phyloP scores from a whole-genome alignment of 23 tunicate genomes.

The Ascidia mentula region DNA sequence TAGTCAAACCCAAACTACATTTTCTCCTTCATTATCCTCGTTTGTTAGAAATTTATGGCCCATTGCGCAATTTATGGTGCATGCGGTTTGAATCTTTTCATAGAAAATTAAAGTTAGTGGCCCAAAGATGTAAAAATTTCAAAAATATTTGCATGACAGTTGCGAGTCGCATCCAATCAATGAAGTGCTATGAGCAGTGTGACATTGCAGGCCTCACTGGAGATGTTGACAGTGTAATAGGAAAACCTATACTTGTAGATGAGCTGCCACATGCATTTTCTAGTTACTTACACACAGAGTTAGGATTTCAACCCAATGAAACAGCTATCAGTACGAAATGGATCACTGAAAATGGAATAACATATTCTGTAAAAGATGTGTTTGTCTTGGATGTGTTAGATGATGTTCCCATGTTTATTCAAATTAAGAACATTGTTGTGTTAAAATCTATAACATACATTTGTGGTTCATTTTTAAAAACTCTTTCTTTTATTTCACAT shows the following conservation, averaged over 20 bases:
- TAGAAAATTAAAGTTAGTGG: constrained; percentile 12
- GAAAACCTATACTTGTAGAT: constrained; percentile 9
- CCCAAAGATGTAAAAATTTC: constrained; percentile 9
- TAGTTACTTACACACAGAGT: neutral
- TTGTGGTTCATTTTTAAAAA: neutral
- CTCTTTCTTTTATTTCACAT: neutral
- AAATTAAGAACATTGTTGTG: neutral
- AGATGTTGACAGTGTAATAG: constrained; percentile 10
- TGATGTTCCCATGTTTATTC: constrained; percentile 10
- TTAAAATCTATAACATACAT: neutral
- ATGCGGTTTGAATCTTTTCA: constrained; percentile 24
- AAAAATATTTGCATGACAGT: constrained; percentile 3
- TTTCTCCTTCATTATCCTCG: constrained; percentile 22
- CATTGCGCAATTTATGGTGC: constrained; percentile 18
- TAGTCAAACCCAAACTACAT: constrained; percentile 20
- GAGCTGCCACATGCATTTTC: constrained; percentile 13
- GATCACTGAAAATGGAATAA: constrained; percentile 12
- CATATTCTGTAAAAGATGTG: constrained; percentile 16
- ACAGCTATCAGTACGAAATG: constrained; percentile 5
- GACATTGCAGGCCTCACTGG: constrained; percentile 8
- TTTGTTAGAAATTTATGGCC: constrained; percentile 16
- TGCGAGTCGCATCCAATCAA: neutral
- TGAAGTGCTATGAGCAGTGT: constrained; percentile 11
- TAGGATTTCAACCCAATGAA: constrained; percentile 2
- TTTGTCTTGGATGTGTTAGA: constrained; percentile 13